Conservation (phyloP, 1,140 invertebrate genomes). For the Apis florea region DNA sequence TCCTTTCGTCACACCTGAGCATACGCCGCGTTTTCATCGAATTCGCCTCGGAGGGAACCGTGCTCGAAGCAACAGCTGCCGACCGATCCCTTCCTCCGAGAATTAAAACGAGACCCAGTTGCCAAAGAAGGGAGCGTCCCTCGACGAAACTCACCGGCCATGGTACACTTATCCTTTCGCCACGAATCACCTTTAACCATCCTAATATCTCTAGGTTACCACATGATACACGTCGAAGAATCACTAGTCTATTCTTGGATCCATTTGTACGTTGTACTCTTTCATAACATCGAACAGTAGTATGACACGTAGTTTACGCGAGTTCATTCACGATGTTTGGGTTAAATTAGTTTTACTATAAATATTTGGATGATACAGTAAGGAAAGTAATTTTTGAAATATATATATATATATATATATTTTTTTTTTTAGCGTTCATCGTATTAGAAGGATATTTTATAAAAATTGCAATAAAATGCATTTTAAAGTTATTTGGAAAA, state of each 20-base stretch:
- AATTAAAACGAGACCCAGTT: conserved; percentile 70
- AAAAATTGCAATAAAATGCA: too few species aligned
- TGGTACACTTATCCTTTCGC: conserved; percentile 73
- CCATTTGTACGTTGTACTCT: neutral
- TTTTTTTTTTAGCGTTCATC: too few species aligned
- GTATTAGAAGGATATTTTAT: too few species aligned
- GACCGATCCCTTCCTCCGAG: conserved; percentile 58
- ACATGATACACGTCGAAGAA: neutral
- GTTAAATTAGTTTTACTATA: neutral
- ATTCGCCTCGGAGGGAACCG: conserved; percentile 9
- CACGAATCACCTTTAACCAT: conserved; percentile 38
- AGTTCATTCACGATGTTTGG: neutral
- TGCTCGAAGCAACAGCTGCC: conserved; percentile 64
- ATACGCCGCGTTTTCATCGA: conserved; percentile 16
- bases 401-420: too few species aligned
- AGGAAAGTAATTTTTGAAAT: neutral
- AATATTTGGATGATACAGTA: neutral
- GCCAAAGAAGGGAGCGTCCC: conserved; percentile 69
- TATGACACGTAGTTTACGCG: neutral
- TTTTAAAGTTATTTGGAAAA: too few species aligned
- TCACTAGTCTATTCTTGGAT: neutral
- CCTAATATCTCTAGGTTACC: conserved; percentile 29
- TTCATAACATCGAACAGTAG: neutral
- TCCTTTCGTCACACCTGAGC: conserved; percentile 21
- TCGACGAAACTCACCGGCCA: conserved; percentile 72